Percentiles rank a stretch among this genome's conserved stretches.
Conservation (phyloP, 2,113 vertebrate species). For the Megalops atlanticus region DNA sequence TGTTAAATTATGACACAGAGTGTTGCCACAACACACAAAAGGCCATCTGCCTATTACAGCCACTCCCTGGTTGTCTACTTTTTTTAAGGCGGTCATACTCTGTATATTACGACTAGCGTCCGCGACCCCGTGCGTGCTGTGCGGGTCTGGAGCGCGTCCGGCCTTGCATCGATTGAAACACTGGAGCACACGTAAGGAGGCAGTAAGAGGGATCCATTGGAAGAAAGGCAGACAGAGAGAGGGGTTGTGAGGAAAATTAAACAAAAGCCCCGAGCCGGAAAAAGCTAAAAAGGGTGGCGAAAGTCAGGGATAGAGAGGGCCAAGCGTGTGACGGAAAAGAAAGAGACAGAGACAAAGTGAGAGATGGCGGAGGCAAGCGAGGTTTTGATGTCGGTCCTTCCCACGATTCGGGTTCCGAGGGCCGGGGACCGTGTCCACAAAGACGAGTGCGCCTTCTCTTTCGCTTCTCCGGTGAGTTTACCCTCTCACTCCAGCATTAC, state of each 20-base stretch:
- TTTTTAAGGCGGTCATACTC: background rate
- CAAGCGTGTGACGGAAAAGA: constrained; percentile 45
- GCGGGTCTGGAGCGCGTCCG: constrained; percentile 30
- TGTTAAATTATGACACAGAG: no score
- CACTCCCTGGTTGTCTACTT: background rate
- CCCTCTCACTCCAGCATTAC: constrained; percentile 15
- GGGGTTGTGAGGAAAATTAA: constrained; percentile 33
- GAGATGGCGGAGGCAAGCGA: constrained; percentile 91
- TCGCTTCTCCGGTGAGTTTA: constrained; percentile 87
- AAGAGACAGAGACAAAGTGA: constrained; percentile 35
- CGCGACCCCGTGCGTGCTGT: constrained; percentile 20
- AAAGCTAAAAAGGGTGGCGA: constrained; percentile 50
- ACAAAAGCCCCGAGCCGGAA: constrained; percentile 46
- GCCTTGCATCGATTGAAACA: constrained; percentile 33
- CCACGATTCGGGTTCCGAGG: constrained; percentile 91
- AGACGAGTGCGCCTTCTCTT: constrained; percentile 97
- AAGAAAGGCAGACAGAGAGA: constrained; percentile 26
- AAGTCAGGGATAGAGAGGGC: constrained; percentile 40
- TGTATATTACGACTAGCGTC: constrained; percentile 22
- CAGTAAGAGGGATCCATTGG: constrained; percentile 34
- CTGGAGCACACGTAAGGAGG: constrained; percentile 22
- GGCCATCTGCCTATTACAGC: background rate
- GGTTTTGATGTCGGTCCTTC: constrained; percentile 89
- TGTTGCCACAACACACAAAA: background rate
- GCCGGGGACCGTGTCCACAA: constrained; percentile 96